Base-by-base conservation (phyloP, 2,888 invertebrate genomes). In the Tinea pellionella region DNA sequence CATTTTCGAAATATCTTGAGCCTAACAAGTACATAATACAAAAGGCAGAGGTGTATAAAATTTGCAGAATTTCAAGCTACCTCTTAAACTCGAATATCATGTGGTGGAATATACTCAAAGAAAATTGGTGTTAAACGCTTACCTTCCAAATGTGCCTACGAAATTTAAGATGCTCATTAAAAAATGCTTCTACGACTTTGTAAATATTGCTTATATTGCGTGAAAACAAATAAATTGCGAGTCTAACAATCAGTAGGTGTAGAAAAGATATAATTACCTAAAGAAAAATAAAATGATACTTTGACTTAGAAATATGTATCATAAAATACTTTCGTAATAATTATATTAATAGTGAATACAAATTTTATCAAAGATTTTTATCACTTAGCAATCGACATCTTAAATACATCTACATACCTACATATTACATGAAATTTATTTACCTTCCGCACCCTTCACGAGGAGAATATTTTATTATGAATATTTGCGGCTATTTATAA, bases 71-170 rank as follows among this genome's bases (percentile, higher is more conserved):
- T 53, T 24, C 12, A 53, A 53, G 19, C 12, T 24, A 11, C 53
- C 19, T 16, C 47, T 47, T 47, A 47, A 47, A 16, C 47, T 2
- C 15, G 47, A 16, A 47, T 47, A 47, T 47, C 53, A 24, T 53
- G 24, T 24, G 53, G 53, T 12, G 12, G 53, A 53, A 53, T 53
- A 24, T 53, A 12, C 53, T 24, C 24, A 24, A 53, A 53, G 53
- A 53, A 53, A 53, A 53, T 53, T 53, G 53, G 53, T 53, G 53
- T 53, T 53, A 53, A 53, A 53, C 24, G 53, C 53, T 53, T 53
- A 53, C 53, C 53, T 53, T 53, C 24, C 1, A 53, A 53, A 53
- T 53, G 53, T 53, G 24, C 53, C 24, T 47, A 18, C 19, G 12
- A 19, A 53, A 7, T 19, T 53, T 53, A 53, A 53, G 53, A 18